Evolutionary conservation across 2,113 vertebrate species (phyloP).

Genomic region (Geothlypis trichas): DNA sequence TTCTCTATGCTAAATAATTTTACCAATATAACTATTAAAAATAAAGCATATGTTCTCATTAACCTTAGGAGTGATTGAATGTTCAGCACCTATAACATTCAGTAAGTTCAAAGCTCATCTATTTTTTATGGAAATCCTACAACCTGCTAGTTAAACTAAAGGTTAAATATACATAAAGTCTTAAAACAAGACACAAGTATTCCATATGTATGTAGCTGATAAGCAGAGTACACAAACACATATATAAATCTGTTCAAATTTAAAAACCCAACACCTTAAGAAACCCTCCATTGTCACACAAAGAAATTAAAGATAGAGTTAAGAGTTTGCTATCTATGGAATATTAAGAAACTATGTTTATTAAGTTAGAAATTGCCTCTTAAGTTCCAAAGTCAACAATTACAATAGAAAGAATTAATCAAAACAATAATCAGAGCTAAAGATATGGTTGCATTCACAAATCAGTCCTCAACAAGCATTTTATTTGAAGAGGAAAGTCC

Average conservation of each 20-base stretch:
- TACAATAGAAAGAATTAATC: slow-evolving; percentile 29
- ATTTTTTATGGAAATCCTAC: slow-evolving; percentile 80
- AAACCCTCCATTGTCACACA: not conserved
- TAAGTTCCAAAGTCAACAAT: not conserved
- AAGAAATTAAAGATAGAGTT: not conserved
- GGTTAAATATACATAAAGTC: slow-evolving; percentile 83
- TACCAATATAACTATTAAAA: slow-evolving; percentile 73
- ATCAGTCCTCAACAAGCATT: not conserved
- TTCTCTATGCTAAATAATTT: slow-evolving; percentile 65
- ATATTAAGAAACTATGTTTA: not conserved
- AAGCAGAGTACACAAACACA: not conserved
- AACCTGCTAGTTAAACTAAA: slow-evolving; percentile 81
- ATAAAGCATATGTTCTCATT: slow-evolving; percentile 78
- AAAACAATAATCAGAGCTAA: slow-evolving; percentile 51
- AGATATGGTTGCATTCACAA: not conserved
- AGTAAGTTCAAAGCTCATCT: slow-evolving; percentile 78
- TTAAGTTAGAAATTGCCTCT: not conserved
- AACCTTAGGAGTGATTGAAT: slow-evolving; percentile 80
- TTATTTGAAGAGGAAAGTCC: not conserved
- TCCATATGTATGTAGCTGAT: slow-evolving; percentile 51
- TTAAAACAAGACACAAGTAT: slow-evolving; percentile 74
- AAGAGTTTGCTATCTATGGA: not conserved
- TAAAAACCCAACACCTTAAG: slow-evolving; percentile 27
- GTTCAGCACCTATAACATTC: slow-evolving; percentile 74
- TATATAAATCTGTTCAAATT: slow-evolving; percentile 10